Evolutionary conservation across 2,113 vertebrate genomes (phyloP).

Genomic region (Pholis gunnellus): DNA sequence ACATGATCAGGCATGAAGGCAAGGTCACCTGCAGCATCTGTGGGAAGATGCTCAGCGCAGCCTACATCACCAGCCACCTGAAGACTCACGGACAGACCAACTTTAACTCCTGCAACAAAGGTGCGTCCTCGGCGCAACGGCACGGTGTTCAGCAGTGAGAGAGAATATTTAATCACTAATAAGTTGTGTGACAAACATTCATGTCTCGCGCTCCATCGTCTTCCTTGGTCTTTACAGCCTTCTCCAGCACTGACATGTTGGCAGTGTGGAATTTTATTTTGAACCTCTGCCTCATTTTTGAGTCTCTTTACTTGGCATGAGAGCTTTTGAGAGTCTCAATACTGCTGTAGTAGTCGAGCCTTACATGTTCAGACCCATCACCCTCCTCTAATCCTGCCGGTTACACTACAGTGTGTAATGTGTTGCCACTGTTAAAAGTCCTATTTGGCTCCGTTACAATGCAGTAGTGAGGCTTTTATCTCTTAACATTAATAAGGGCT

Average conservation of each 20-base stretch:
- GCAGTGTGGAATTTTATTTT: background rate
- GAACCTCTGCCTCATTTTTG: background rate
- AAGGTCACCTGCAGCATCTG: constrained; percentile 99
- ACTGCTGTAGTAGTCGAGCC: background rate
- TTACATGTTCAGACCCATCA: background rate
- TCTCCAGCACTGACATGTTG: background rate
- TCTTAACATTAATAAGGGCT: background rate
- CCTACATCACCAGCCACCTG: constrained; percentile 99
- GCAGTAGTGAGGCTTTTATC: background rate
- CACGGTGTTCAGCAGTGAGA: background rate
- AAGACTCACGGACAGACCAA: constrained; percentile 98
- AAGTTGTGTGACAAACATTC: background rate
- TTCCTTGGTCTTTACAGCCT: background rate
- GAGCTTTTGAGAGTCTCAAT: too few species aligned
- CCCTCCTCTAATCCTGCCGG: background rate
- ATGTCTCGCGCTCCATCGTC: too few species aligned
- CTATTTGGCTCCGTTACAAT: background rate
- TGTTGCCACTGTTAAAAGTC: background rate
- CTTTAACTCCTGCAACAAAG: constrained; percentile 97
- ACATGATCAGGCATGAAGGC: constrained; percentile 99
- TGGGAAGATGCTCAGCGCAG: constrained; percentile 98
- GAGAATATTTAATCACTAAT: background rate
- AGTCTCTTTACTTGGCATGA: too few species aligned
- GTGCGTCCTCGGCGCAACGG: constrained; percentile 84
- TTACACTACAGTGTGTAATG: background rate